A percentile compares a stretch with the other conserved stretches of the same genome.
Conservation (phyloP, 1,140 invertebrate species). For the Eufriesea mexicana region DNA sequence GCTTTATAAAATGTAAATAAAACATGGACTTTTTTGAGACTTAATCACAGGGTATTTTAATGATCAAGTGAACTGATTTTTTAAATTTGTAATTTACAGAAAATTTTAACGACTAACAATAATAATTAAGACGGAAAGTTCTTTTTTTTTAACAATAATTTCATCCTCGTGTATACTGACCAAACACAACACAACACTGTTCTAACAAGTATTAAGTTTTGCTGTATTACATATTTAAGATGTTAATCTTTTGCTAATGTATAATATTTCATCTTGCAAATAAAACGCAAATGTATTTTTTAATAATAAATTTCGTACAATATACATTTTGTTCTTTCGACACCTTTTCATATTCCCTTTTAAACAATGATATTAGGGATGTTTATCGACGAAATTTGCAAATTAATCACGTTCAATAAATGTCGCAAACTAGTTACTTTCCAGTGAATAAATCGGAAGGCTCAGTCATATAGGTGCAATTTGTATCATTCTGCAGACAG, state of each 20-base stretch:
- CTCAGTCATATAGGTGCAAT: neutral
- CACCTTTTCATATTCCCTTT: neutral
- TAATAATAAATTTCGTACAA: conserved; percentile 35
- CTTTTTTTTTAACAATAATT: neutral
- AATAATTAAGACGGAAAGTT: neutral
- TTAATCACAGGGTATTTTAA: neutral
- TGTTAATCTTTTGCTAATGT: conserved; percentile 5
- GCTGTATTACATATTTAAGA: conserved; percentile 2
- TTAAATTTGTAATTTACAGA: conserved; percentile 1
- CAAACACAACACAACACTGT: neutral
- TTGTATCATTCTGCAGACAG: neutral
- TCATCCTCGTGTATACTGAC: neutral
- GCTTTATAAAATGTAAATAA: conserved; percentile 68
- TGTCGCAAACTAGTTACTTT: neutral
- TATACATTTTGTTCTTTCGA: neutral
- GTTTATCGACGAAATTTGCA: neutral
- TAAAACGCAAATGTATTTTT: conserved; percentile 40
- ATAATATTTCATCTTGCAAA: conserved; percentile 7
- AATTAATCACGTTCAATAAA: neutral
- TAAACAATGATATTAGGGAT: neutral
- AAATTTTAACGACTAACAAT: neutral
- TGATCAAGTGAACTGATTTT: neutral
- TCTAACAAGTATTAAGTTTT: neutral
- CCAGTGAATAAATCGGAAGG: neutral
- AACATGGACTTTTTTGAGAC: conserved; percentile 2